Conservation (phyloP, 2,113 vertebrate species). For the Coturnix japonica region DNA sequence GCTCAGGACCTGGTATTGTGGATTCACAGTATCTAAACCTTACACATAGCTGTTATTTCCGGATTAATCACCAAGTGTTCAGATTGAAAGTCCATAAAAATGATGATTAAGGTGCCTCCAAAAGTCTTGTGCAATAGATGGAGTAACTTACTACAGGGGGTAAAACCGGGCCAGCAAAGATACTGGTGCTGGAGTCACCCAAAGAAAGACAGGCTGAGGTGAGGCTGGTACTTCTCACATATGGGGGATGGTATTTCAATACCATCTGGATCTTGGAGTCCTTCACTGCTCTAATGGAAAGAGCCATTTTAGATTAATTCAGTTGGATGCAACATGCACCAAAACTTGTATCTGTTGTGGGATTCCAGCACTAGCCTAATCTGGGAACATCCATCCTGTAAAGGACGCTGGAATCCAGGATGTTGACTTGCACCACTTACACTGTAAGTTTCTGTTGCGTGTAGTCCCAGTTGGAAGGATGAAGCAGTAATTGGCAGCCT, state of each 20-base stretch:
- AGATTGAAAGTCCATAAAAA: constrained; percentile 11
- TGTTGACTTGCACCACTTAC: background rate
- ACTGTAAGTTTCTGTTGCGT: background rate
- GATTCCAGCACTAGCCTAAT: background rate
- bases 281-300: background rate
- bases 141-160: background rate
- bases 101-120: background rate
- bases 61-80: background rate
- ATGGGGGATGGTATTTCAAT: background rate
- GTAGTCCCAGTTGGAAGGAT: background rate
- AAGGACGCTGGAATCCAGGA: background rate
- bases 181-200: background rate
- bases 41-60: constrained; percentile 1
- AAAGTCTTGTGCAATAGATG: background rate
- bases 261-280: background rate
- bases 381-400: background rate
- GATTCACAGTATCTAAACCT: background rate
- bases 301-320: background rate
- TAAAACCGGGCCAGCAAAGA: background rate
- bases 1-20: background rate
- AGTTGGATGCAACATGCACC: background rate
- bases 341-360: accelerated
- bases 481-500: background rate
- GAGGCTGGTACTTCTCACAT: background rate
- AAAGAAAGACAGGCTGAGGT: background rate